Conservation (phyloP, 2,888 invertebrate species). For the Lasioglossum morio region DNA sequence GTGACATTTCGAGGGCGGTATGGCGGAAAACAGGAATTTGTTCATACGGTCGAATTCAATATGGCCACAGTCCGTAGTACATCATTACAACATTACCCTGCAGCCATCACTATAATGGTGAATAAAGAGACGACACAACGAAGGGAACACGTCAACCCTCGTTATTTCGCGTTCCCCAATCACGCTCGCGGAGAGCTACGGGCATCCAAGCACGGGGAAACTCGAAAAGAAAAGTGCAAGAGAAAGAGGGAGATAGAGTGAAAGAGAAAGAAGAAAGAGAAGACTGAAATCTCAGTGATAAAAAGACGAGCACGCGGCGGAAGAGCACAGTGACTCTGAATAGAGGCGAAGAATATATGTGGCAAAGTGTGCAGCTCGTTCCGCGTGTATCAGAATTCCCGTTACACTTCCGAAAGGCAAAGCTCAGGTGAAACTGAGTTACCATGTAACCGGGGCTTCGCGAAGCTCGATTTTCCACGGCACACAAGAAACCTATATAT, state of each 20-base stretch:
- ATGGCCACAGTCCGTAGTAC: neutral
- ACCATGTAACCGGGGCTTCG: conserved; percentile 21
- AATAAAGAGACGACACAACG: conserved; percentile 8
- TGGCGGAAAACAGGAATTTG: neutral
- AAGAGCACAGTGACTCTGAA: conserved; percentile 16
- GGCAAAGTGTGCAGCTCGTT: conserved; percentile 1
- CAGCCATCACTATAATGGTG: neutral
- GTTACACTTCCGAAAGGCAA: conserved; percentile 14
- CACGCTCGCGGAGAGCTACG: neutral
- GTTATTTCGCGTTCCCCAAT: conserved; percentile 14
- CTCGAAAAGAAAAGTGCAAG: neutral
- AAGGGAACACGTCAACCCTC: conserved; percentile 14
- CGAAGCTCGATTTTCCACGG: conserved; percentile 43
- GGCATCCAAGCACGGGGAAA: conserved; percentile 1
- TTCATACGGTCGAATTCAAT: neutral
- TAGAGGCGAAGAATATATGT: conserved; percentile 2
- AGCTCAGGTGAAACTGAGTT: conserved; percentile 31
- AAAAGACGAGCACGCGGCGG: conserved; percentile 1
- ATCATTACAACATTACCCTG: conserved; percentile 9
- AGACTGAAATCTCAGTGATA: conserved; percentile 12
- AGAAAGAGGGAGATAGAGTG: neutral
- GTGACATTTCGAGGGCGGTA: neutral
- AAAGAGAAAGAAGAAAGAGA: neutral
- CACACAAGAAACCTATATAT: conserved; percentile 33
- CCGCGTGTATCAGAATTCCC: conserved; percentile 19